Evolutionary conservation across 2,888 invertebrate species (phyloP).

Genomic region (Eustalomyia histrio): DNA sequence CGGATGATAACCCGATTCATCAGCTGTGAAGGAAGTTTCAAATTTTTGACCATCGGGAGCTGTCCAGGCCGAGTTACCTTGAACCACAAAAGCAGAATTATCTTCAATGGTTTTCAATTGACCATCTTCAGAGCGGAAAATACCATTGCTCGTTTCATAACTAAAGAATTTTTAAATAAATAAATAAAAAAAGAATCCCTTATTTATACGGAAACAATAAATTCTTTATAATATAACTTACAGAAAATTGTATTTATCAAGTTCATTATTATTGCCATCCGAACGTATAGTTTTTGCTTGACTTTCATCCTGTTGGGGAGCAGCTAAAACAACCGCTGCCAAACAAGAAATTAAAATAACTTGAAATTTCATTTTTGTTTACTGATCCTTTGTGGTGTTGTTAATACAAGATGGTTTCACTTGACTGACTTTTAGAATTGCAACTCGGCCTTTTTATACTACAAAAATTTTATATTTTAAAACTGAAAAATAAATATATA

Average conservation of each 20-base stretch:
- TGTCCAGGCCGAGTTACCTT: conserved; percentile 82
- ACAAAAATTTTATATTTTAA: background rate
- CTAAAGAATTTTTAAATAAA: conserved; percentile 67
- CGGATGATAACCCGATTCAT: conserved; percentile 82
- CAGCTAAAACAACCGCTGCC: conserved; percentile 64
- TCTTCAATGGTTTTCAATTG: conserved; percentile 76
- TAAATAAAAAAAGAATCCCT: background rate
- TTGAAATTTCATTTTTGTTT: conserved; percentile 69
- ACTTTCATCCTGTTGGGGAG: conserved; percentile 68
- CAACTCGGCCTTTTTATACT: conserved; percentile 61
- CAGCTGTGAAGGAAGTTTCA: conserved; percentile 80
- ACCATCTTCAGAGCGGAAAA: conserved; percentile 77
- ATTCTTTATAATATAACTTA: conserved; percentile 72
- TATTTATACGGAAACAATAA: no score
- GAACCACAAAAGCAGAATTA: conserved; percentile 81
- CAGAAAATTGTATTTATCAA: conserved; percentile 83
- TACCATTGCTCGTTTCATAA: conserved; percentile 80
- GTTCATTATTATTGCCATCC: conserved; percentile 81
- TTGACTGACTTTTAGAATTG: conserved; percentile 58
- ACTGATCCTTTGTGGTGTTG: conserved; percentile 36
- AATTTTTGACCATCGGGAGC: conserved; percentile 81
- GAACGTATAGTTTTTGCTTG: conserved; percentile 72
- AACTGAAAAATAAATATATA: conserved; percentile 14
- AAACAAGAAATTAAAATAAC: conserved; percentile 66
- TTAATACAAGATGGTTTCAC: conserved; percentile 41